phyloP scores from a whole-genome alignment of 2,888 invertebrate species.

The Gortyna flavago region DNA sequence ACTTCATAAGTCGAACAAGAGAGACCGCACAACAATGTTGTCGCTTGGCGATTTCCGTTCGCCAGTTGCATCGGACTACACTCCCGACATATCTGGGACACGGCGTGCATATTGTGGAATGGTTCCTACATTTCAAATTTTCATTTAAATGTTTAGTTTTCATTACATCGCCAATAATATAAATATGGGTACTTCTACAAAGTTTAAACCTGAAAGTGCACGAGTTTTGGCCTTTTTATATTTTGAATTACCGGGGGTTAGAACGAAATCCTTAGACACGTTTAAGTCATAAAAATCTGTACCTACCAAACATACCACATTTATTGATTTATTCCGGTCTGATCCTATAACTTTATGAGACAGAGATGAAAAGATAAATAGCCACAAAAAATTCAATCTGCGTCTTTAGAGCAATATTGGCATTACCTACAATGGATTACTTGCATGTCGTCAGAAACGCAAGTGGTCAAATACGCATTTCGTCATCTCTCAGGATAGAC shows the following conservation, averaged over 20 bases:
- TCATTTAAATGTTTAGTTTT: conserved; percentile 36
- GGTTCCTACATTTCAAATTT: conserved; percentile 60
- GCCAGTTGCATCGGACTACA: conserved; percentile 77
- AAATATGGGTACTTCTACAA: conserved; percentile 9
- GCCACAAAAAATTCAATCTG: background rate
- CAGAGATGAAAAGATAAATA: background rate
- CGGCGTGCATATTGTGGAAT: conserved; percentile 73
- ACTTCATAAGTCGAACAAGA: conserved; percentile 70
- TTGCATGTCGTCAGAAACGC: too few species aligned
- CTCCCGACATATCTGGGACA: conserved; percentile 86
- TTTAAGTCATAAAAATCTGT: background rate
- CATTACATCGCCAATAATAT: background rate
- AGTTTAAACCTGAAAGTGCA: conserved; percentile 12
- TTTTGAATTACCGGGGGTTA: background rate
- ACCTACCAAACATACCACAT: background rate
- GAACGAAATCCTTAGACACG: background rate
- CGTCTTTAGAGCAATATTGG: background rate
- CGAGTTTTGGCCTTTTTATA: background rate
- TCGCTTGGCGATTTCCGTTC: conserved; percentile 88
- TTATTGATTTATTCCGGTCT: too few species aligned
- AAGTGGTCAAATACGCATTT: too few species aligned
- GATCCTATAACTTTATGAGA: background rate
- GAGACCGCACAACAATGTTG: conserved; percentile 86
- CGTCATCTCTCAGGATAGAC: too few species aligned
- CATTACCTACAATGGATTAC: background rate